These are phyloP conservation scores for Moxostoma hubbsi DNA, from an alignment of 2,797 vertebrate genomes.

Conservation along the genomic window DNA sequence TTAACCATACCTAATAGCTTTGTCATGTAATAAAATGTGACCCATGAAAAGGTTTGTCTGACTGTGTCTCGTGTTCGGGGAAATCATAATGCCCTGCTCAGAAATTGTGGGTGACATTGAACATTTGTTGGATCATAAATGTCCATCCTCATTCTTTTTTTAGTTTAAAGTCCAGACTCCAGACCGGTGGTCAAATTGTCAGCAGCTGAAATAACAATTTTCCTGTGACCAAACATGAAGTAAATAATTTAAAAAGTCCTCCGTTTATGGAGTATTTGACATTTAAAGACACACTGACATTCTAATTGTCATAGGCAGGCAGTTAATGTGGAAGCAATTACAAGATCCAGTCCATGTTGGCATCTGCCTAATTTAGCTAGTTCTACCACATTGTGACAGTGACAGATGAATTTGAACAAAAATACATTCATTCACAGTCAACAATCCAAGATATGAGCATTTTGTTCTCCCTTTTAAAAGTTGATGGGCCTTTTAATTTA, in stretches of 20 bases:
- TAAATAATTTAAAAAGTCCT: conserved; percentile 42
- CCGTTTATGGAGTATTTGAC: conserved; percentile 63
- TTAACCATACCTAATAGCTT: conserved; percentile 23
- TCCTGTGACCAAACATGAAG: conserved; percentile 26
- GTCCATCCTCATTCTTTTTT: conserved; percentile 26
- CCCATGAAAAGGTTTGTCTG: background rate
- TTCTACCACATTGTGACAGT: too few species aligned
- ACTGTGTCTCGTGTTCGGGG: conserved; percentile 22
- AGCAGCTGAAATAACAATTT: conserved; percentile 47
- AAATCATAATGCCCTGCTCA: conserved; percentile 3
- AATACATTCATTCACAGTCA: too few species aligned
- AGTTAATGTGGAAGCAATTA: conserved; percentile 77
- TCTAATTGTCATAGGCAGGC: conserved; percentile 73
- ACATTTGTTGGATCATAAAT: conserved; percentile 41
- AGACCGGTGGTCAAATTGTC: conserved; percentile 33
- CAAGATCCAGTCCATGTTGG: conserved; percentile 44
- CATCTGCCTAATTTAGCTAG: too few species aligned
- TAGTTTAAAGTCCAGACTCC: background rate
- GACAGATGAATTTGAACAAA: too few species aligned
- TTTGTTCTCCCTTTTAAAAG: too few species aligned
- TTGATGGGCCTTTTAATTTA: too few species aligned
- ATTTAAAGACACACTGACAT: conserved; percentile 70
- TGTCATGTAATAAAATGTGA: conserved; percentile 27
- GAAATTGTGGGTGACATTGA: conserved; percentile 33
- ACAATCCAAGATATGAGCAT: too few species aligned